These are phyloP conservation scores for Calliphora vomitoria DNA, from an alignment of 2,888 invertebrate species.

Conservation along the genomic window DNA sequence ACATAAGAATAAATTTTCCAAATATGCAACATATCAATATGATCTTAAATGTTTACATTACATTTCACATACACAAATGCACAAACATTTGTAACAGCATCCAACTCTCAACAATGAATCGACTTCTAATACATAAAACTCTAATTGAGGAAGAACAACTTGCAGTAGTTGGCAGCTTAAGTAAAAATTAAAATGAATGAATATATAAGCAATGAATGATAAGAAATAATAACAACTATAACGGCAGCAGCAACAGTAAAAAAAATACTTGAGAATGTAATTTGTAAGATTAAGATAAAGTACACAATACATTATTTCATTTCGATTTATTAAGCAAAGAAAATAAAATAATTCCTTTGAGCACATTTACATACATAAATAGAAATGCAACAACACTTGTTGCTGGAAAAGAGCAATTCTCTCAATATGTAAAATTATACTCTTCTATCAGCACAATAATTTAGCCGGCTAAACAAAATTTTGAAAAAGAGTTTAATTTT, in stretches of 20 bases:
- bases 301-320: constrained; percentile 54
- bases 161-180: not conserved
- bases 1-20: not conserved
- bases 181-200: constrained; percentile 47
- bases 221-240: constrained; percentile 49
- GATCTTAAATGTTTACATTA: constrained; percentile 55
- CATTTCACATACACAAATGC: not conserved
- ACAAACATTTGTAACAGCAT: constrained; percentile 5
- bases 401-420: constrained; percentile 10
- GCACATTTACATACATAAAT: not conserved
- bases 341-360: not conserved
- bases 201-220: constrained; percentile 53
- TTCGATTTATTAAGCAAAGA: constrained; percentile 38
- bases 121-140: constrained; percentile 45
- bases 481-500: not conserved
- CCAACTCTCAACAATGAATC: constrained; percentile 33
- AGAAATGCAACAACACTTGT: constrained; percentile 53
- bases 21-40: constrained; percentile 55
- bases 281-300: constrained; percentile 71
- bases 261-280: constrained; percentile 67
- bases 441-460: not conserved
- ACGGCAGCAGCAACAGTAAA: constrained; percentile 1
- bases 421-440: not conserved
- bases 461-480: not conserved
- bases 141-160: constrained; percentile 63